These are phyloP conservation scores for Mythimna loreyi DNA, from an alignment of 2,888 invertebrate species.

Conservation along the genomic window DNA sequence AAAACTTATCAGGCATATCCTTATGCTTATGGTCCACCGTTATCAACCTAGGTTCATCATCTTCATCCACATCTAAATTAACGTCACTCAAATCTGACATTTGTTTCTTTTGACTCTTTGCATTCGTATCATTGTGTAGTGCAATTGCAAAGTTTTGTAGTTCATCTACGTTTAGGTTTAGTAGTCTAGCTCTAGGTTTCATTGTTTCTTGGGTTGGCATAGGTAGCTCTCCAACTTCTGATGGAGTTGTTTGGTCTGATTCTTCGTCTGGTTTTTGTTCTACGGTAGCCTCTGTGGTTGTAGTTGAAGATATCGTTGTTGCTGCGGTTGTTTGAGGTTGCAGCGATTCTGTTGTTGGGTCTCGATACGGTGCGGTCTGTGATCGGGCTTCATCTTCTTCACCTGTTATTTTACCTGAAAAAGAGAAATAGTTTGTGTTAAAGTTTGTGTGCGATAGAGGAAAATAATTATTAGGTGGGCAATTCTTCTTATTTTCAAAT, in stretches of 20 bases:
- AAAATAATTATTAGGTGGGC: too few relatives aligned
- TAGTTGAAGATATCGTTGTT: constrained; percentile 64
- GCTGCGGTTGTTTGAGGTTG: constrained; percentile 48
- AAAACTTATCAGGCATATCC: constrained; percentile 84
- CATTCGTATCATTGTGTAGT: constrained; percentile 81
- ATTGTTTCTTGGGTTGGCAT: constrained; percentile 34
- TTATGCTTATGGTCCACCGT: constrained; percentile 69
- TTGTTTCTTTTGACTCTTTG: constrained; percentile 74
- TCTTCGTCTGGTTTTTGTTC: constrained; percentile 52
- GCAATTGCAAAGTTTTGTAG: constrained; percentile 85
- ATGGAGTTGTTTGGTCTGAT: constrained; percentile 60
- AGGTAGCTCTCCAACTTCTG: constrained; percentile 65
- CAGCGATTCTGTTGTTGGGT: constrained; percentile 43
- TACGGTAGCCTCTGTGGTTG: constrained; percentile 37
- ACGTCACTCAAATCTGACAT: constrained; percentile 94
- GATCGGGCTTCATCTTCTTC: constrained; percentile 79
- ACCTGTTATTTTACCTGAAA: constrained; percentile 82
- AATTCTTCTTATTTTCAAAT: too few relatives aligned
- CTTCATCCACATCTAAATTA: constrained; percentile 93
- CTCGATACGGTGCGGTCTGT: constrained; percentile 52
- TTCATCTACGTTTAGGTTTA: constrained; percentile 86
- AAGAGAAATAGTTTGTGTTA: constrained; percentile 8
- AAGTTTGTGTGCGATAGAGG: background rate
- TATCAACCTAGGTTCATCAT: constrained; percentile 73
- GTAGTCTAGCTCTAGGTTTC: constrained; percentile 80